Percentiles rank a stretch among this genome's conserved stretches.
Conservation (phyloP, 2,113 vertebrate species). For the Galeopterus variegatus region DNA sequence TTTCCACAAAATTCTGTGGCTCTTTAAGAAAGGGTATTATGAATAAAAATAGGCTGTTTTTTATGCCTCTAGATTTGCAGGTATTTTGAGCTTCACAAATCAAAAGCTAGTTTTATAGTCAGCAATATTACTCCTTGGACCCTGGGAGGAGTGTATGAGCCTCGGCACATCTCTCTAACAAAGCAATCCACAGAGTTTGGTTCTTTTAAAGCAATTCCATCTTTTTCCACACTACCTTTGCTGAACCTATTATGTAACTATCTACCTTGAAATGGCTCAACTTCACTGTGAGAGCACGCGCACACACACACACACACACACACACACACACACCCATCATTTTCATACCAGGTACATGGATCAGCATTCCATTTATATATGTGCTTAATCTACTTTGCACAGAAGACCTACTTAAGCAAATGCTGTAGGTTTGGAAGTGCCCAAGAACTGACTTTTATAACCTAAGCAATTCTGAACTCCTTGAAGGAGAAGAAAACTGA, state of each 20-base stretch:
- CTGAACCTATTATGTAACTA: conserved; percentile 67
- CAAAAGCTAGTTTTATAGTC: conserved; percentile 63
- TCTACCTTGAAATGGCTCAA: conserved; percentile 75
- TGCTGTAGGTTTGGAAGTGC: conserved; percentile 46
- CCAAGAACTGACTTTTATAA: conserved; percentile 67
- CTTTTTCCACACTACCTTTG: conserved; percentile 76
- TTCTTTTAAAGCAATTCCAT: conserved; percentile 70
- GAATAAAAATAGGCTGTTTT: conserved; percentile 62
- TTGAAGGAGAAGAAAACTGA: conserved; percentile 74
- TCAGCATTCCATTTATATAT: conserved; percentile 57
- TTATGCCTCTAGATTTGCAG: neutral
- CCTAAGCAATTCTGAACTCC: conserved; percentile 67
- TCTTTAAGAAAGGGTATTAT: conserved; percentile 53
- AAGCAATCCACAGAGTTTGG: neutral
- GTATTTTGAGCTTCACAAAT: conserved; percentile 62
- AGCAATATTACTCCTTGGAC: neutral
- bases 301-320: neutral
- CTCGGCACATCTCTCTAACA: neutral
- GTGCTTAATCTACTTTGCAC: conserved; percentile 73
- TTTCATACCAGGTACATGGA: conserved; percentile 68
- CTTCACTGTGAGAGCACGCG: conserved; percentile 56
- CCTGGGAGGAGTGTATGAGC: neutral
- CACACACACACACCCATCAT: neutral
- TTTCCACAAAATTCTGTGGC: conserved; percentile 47
- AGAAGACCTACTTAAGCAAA: conserved; percentile 73